phyloP scores from a whole-genome alignment of 2,888 invertebrate species.

The Acanthococcus lagerstroemiae region DNA sequence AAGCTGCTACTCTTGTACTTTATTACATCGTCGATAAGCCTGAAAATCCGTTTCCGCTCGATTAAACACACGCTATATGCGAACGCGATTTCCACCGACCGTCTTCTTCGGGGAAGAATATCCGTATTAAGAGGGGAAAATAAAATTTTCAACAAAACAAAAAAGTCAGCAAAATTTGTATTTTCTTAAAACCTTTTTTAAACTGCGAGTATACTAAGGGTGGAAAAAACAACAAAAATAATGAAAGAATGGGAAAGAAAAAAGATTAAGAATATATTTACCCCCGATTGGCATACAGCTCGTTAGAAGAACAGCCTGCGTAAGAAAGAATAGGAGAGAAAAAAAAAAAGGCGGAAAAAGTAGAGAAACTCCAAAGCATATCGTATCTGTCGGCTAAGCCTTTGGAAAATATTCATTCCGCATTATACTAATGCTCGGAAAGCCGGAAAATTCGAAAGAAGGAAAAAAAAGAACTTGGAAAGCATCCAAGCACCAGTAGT shows the following conservation, averaged over 20 bases:
- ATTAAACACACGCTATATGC: too few relatives aligned
- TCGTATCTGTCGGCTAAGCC: constrained; percentile 14
- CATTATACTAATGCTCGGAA: constrained; percentile 18
- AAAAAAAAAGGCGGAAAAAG: not conserved
- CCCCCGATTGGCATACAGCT: constrained; percentile 4
- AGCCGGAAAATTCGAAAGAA: constrained; percentile 16
- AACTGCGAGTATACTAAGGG: not conserved
- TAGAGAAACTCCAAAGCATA: not conserved
- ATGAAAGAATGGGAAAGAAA: not conserved
- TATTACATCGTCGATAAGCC: too few relatives aligned
- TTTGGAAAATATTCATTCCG: constrained; percentile 16
- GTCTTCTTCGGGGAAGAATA: too few relatives aligned
- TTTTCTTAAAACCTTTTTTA: too few relatives aligned
- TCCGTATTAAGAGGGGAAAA: too few relatives aligned
- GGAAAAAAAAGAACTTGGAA: constrained; percentile 6
- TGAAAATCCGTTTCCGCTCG: too few relatives aligned
- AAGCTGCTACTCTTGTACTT: too few relatives aligned
- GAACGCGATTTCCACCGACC: too few relatives aligned
- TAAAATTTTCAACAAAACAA: too few relatives aligned
- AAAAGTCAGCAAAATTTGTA: too few relatives aligned
- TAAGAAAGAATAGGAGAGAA: not conserved
- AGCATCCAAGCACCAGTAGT: not conserved
- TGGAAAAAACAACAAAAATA: not conserved
- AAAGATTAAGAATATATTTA: constrained; percentile 17
- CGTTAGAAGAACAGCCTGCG: not conserved